Percentiles rank a stretch among this genome's conserved stretches.
Conservation (phyloP, 2,113 vertebrate species). For the Sinocyclocheilus anshuiensis region DNA sequence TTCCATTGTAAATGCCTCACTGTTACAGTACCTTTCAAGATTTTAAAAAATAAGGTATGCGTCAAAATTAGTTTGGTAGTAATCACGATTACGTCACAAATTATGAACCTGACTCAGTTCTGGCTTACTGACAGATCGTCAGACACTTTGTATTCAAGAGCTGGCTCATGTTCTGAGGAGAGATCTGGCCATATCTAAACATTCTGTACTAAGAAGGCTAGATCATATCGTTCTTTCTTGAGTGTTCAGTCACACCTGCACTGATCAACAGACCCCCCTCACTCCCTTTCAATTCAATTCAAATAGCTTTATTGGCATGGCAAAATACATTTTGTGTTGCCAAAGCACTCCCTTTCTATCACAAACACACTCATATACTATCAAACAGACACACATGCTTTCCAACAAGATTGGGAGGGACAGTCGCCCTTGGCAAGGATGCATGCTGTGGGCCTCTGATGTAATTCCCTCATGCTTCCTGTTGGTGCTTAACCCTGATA, state of each 20-base stretch:
- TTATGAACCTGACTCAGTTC: background rate
- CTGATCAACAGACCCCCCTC: background rate
- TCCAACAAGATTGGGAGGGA: background rate
- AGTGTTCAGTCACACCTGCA: no score
- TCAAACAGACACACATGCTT: background rate
- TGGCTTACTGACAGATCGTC: background rate
- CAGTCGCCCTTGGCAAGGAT: background rate
- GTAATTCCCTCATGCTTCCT: conserved; percentile 4
- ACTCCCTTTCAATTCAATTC: no score
- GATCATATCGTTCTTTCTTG: conserved; percentile 13
- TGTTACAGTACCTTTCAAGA: background rate
- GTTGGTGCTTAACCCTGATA: conserved; percentile 16
- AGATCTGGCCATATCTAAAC: conserved; percentile 24
- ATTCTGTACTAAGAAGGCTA: conserved; percentile 23
- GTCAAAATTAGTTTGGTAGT: background rate
- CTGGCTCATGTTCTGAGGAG: conserved; percentile 10
- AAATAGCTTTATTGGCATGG: no score
- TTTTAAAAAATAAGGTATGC: background rate
- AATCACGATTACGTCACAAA: background rate
- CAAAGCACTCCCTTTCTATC: background rate
- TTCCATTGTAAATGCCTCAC: background rate
- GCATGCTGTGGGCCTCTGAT: background rate
- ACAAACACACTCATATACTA: background rate
- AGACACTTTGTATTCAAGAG: background rate
- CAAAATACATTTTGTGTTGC: no score